Percentiles rank a stretch among this genome's conserved stretches.
Evolutionary conservation across 2,113 vertebrate species (phyloP).

Genomic region (Phalacrocorax brasilianus): DNA sequence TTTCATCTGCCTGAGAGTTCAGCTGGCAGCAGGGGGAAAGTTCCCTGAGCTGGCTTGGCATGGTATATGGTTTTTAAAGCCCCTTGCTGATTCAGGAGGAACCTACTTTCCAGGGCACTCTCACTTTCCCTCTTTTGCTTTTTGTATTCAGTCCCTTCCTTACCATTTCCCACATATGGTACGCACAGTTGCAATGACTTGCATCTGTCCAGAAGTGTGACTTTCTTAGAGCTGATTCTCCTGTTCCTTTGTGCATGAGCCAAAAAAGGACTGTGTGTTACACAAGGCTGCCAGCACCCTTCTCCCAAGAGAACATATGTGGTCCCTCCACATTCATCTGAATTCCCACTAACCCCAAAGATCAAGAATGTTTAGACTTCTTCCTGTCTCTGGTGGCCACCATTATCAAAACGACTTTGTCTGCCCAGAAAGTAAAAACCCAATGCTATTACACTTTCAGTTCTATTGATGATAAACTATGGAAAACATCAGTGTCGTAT

Average conservation of each 20-base stretch:
- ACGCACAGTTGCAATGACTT: not conserved
- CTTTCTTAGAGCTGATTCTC: conserved; percentile 27
- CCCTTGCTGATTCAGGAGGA: not conserved
- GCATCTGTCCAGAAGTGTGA: conserved; percentile 57
- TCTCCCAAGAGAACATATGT: conserved; percentile 53
- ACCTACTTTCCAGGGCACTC: not conserved
- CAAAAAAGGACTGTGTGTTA: conserved; percentile 17
- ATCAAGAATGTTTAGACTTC: conserved; percentile 52
- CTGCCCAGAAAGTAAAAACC: conserved; percentile 21
- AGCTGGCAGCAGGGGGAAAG: not conserved
- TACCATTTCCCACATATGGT: conserved; percentile 8
- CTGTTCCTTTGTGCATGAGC: conserved; percentile 12
- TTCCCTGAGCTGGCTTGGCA: not conserved
- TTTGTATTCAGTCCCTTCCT: not conserved
- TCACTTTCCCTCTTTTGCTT: not conserved
- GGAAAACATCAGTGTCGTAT: conserved; percentile 18
- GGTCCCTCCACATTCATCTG: conserved; percentile 10
- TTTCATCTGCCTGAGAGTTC: not conserved
- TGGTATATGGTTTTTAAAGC: not conserved
- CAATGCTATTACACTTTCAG: not conserved
- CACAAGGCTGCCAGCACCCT: conserved; percentile 38
- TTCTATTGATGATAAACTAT: not conserved
- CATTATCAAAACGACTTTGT: conserved; percentile 35
- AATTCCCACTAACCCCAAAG: conserved; percentile 35
- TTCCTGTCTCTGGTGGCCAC: conserved; percentile 37